A percentile compares a stretch with the other conserved stretches of the same genome.
Evolutionary conservation across 2,113 vertebrate genomes (phyloP).

Genomic region (Gadus chalcogrammus): DNA sequence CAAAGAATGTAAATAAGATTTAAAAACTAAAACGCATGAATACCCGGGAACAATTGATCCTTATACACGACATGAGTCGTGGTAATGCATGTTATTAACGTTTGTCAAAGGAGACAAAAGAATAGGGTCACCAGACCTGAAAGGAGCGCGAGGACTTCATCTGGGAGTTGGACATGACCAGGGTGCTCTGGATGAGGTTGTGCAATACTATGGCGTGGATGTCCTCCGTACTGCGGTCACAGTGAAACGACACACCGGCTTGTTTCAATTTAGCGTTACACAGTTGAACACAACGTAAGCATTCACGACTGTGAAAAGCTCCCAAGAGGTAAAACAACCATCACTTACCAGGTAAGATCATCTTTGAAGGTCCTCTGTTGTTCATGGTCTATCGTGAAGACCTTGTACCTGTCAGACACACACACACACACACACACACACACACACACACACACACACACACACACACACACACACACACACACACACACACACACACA

Average conservation of each 20-base stretch:
- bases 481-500: background rate
- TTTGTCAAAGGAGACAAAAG: too few species aligned
- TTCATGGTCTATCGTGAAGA: slow-evolving; percentile 79
- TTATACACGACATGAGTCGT: too few species aligned
- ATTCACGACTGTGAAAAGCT: background rate
- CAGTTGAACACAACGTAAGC: background rate
- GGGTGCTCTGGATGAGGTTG: slow-evolving; percentile 91
- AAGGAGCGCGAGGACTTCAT: slow-evolving; percentile 87
- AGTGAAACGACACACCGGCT: background rate
- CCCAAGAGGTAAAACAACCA: background rate
- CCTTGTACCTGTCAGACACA: slow-evolving; percentile 76
- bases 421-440: background rate
- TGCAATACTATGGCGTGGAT: slow-evolving; percentile 87
- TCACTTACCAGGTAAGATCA: slow-evolving; percentile 46
- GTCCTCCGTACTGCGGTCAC: slow-evolving; percentile 76
- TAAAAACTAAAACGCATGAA: too few species aligned
- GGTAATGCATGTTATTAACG: too few species aligned
- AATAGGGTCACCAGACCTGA: slow-evolving; percentile 71
- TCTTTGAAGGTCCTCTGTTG: slow-evolving; percentile 45
- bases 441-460: background rate
- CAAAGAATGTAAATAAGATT: too few species aligned
- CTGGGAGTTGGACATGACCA: slow-evolving; percentile 88
- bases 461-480: background rate
- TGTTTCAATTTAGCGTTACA: too few species aligned
- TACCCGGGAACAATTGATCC: background rate